Percentiles rank a stretch among this genome's conserved stretches.
Conservation (phyloP, 2,113 vertebrate genomes). For the Hypocryptadius cinnamomeus region DNA sequence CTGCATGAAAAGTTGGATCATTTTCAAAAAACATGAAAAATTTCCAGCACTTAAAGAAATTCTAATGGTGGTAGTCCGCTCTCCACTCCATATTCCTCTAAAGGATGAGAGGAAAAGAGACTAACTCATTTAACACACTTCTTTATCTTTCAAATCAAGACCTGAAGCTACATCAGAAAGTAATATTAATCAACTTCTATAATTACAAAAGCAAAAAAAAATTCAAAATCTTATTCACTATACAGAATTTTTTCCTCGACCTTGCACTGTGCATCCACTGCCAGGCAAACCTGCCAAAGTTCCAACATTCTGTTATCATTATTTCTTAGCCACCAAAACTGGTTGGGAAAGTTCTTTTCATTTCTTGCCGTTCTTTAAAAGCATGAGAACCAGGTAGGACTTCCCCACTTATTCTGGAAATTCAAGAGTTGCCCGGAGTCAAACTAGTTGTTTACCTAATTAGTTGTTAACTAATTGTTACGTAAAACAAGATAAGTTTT, state of each 20-base stretch:
- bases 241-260: background rate
- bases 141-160: background rate
- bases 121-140: background rate
- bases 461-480: background rate
- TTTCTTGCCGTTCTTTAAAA: background rate
- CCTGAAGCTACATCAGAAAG: background rate
- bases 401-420: background rate
- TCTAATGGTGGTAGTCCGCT: background rate
- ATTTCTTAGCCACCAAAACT: background rate
- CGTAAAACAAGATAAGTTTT: background rate
- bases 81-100: background rate
- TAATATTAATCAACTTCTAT: background rate
- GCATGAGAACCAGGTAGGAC: background rate
- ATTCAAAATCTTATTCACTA: background rate
- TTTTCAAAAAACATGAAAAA: background rate
- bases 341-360: background rate
- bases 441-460: background rate
- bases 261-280: rapidly evolving
- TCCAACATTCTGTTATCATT: background rate
- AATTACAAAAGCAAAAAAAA: background rate
- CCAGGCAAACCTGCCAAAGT: background rate
- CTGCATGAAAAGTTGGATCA: background rate
- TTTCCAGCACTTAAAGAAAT: background rate
- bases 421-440: background rate
- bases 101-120: background rate